Evolutionary conservation across 2,113 vertebrate species (phyloP).

Genomic region (Plecotus auritus): DNA sequence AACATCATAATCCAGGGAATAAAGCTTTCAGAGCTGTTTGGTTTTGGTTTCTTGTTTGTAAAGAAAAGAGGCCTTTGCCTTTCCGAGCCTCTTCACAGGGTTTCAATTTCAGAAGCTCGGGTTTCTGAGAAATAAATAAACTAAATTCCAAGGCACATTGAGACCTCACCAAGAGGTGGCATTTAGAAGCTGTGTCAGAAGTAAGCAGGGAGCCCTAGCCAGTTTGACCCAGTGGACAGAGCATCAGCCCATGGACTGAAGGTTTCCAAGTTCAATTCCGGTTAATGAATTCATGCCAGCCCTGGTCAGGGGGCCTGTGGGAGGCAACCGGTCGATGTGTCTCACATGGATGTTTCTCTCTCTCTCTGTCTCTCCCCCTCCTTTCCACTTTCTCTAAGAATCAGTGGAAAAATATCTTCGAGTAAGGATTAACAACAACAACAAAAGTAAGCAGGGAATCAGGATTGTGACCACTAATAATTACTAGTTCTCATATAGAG

Average conservation of each 20-base stretch:
- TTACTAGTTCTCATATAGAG: no score
- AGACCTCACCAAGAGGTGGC: background rate
- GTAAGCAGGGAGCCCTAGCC: background rate
- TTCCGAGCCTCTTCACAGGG: background rate
- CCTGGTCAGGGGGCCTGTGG: no score
- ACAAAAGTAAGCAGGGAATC: background rate
- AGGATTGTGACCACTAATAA: background rate
- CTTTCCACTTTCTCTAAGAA: no score
- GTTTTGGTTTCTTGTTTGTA: background rate
- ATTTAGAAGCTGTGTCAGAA: background rate
- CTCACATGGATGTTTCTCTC: no score
- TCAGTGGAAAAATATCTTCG: no score
- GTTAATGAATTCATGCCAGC: no score
- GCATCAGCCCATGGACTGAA: no score
- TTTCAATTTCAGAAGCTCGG: background rate
- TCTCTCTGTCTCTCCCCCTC: no score
- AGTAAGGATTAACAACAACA: no score
- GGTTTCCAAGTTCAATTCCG: no score
- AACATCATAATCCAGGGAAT: background rate
- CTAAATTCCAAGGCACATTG: background rate
- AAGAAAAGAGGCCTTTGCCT: background rate
- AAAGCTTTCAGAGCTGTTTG: background rate
- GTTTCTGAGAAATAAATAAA: constrained; percentile 45
- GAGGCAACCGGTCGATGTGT: no score
- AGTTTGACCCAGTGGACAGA: no score